Evolutionary conservation across 1,140 invertebrate genomes (phyloP).

Genomic region (Scaptomyza pallida): DNA sequence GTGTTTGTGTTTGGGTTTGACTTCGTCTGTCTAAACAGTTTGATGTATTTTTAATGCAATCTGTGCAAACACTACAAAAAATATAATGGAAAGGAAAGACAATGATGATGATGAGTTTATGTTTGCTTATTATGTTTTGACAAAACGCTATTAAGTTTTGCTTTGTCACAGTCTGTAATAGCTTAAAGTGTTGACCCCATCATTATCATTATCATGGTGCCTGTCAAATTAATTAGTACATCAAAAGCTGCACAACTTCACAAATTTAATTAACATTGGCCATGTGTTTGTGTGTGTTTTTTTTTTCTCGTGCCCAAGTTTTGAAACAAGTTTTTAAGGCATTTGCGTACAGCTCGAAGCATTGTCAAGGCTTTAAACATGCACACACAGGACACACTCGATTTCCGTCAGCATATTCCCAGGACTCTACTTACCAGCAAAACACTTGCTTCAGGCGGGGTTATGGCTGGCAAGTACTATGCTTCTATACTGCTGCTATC

Average conservation of each 20-base stretch:
- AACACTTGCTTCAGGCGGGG: constrained; percentile 4
- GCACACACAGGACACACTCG: constrained; percentile 35
- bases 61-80: neutral
- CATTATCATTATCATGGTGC: too few species aligned
- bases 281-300: constrained; percentile 24
- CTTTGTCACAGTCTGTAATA: constrained; percentile 13
- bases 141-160: constrained; percentile 59
- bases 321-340: constrained; percentile 32
- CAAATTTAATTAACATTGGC: constrained; percentile 71
- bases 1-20: constrained; percentile 1
- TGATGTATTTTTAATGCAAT: constrained; percentile 77
- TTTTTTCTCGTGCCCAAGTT: constrained; percentile 14
- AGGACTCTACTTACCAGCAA: constrained; percentile 51
- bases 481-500: too few species aligned
- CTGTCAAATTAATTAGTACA: constrained; percentile 69
- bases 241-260: constrained; percentile 49
- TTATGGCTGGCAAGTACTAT: neutral
- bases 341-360: constrained; percentile 44
- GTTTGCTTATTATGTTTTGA: constrained; percentile 40
- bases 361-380: constrained; percentile 1
- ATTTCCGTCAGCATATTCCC: constrained; percentile 49
- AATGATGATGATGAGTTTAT: constrained; percentile 18
- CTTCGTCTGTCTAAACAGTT: constrained; percentile 49
- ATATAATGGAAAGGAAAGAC: too few species aligned
- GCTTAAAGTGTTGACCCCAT: constrained; percentile 59